Base-by-base conservation (phyloP, 2,113 vertebrate genomes). In the Salvator merianae region DNA sequence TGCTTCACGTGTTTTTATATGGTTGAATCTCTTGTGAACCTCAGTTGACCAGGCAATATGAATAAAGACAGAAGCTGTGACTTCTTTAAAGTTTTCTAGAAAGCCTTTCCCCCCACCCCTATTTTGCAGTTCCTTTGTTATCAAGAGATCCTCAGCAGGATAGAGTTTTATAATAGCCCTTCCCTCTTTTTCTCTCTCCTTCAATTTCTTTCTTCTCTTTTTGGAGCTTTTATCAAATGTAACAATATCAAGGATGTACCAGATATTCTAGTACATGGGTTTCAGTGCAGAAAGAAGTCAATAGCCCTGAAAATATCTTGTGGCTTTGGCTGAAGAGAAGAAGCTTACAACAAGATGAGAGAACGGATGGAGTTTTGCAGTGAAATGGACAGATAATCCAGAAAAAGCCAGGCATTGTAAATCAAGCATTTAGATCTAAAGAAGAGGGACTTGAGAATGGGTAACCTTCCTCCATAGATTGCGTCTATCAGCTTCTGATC, bases 41-140 rank as follows among this genome's bases (percentile, higher is more conserved):
- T 77, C 9, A 24, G 62, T 38, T 12, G 13, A 70, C 28, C 5
- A 84, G 55, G 84, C 84, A 87, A 84, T 75, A 86, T 0, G 65
- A 79, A 2, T 79, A 13, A 84, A 2, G 3, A 32, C 81, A 13
- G 47, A 82, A 34, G 34, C 50, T 47, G n/a, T 47, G 50, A 84
- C 74, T 91, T 13, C 28, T 85, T 71, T 76, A 86, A 79, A 93
- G 83, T 5, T 77, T n/a, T 47, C 32, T 2, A 87, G 83, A 50
- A 26, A 43, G 24, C 12, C 34, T 14, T 40, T 30, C 86, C 28
- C 76, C 73, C 82, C 32, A 53, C 16, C 83, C 78, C n/a, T n/a
- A 47, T 68, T 85, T 77, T 87, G 76, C 32, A 43, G 43, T 69
- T 79, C 77, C 73, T 84, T 82, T 88, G 32, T 66, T 88, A 82